Evolutionary conservation across 2,797 vertebrate genomes (phyloP).

Genomic region (Takifugu rubripes): DNA sequence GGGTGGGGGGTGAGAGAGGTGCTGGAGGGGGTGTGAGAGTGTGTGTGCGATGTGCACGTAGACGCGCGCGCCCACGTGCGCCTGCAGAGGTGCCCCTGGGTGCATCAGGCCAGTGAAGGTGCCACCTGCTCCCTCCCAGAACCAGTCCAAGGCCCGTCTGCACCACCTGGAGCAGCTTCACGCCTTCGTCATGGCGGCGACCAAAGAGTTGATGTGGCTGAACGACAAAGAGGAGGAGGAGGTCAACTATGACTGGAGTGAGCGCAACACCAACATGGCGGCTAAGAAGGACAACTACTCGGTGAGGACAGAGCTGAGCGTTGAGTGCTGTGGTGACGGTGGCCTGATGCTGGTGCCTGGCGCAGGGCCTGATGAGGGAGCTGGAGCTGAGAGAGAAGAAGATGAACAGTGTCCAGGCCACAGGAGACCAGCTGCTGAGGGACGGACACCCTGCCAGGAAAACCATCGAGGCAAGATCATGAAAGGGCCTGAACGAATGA

Average conservation of each 20-base stretch:
- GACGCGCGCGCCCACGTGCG: too few species aligned
- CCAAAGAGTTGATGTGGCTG: conserved; percentile 94
- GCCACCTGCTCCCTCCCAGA: conserved; percentile 61
- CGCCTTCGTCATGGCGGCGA: conserved; percentile 82
- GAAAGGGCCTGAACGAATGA: too few species aligned
- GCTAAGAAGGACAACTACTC: conserved; percentile 94
- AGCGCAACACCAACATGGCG: conserved; percentile 84
- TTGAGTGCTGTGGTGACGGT: not conserved
- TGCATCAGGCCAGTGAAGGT: not conserved
- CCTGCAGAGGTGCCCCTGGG: too few species aligned
- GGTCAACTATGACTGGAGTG: conserved; percentile 92
- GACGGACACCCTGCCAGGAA: conserved; percentile 84
- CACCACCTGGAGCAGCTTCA: conserved; percentile 83
- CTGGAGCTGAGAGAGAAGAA: conserved; percentile 87
- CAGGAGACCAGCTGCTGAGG: conserved; percentile 83
- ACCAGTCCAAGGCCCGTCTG: conserved; percentile 82
- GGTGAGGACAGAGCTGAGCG: conserved; percentile 58
- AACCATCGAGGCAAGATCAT: conserved; percentile 80
- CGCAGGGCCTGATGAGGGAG: conserved; percentile 90
- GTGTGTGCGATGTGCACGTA: too few species aligned
- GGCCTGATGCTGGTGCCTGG: not conserved
- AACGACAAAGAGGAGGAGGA: conserved; percentile 94
- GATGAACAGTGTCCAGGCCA: conserved; percentile 81
- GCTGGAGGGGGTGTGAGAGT: too few species aligned
- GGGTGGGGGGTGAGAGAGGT: not conserved